Evolutionary conservation across 2,888 invertebrate genomes (phyloP), one percentile per base, ranked within the genome.

Genomic region (Macaria liturata): DNA sequence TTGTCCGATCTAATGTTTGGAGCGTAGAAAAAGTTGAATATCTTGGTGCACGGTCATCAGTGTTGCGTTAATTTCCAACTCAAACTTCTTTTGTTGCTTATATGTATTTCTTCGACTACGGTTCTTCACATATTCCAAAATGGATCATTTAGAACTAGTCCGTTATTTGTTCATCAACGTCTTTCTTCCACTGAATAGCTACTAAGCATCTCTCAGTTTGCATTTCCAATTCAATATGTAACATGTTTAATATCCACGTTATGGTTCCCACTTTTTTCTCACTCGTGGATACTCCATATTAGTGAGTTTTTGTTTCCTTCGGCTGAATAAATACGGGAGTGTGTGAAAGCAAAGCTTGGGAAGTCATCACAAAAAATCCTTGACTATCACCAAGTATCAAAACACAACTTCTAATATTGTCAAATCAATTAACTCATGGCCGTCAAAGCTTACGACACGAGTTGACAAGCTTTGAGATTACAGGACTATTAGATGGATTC

Each of bases 291-390:
- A 59, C 60, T 56, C 52, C 49, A 52, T 52, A 56, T 80, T 83
- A 78, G 78, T 72, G 56, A 9, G 70, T 75, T 75, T 77, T 78
- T 79, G 77, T 82, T 81, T 73, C 68, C 65, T 66, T 75, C 71
- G 69, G 58, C 70, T 77, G 68, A 71, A 66, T 68, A 76, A 76
- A 81, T 63, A 78, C 61, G 45, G 59, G 57, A 76, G 72, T 81
- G 80, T 81, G 85, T 80, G 83, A 84, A 81, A 80, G 74, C 52
- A 66, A 64, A 71, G 44, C 64, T 77, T 80, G 78, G 80, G 78
- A 75, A 72, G 66, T 48, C 57, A 62, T 77, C 76, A 57, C 65
- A 69, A 69, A 70, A 65, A 58, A 66, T 60, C 57, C 52, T 71
- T 55, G 76, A 9, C 34, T n/a, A 9, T 7, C 32, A 4, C 3